Percentiles rank a stretch among this genome's conserved stretches.
Evolutionary conservation across 2,888 invertebrate genomes (phyloP).

Genomic region (Meghimatium bilineatum): DNA sequence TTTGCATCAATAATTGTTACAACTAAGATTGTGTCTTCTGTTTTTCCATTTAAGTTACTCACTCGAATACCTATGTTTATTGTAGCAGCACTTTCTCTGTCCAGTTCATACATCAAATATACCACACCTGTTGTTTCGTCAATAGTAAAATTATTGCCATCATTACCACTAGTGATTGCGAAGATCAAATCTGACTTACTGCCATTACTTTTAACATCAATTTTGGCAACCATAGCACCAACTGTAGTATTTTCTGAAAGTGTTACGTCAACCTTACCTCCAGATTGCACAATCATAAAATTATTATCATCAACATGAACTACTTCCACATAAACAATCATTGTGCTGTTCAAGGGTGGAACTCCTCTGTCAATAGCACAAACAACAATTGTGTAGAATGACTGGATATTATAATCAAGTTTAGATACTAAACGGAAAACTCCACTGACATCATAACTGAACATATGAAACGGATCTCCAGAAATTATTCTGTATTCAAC

Average conservation of each 20-base stretch:
- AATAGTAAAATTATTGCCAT: conserved; percentile 51
- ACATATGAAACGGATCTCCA: conserved; percentile 56
- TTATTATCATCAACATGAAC: not conserved
- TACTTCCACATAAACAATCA: conserved; percentile 26
- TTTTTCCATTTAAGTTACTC: conserved; percentile 12
- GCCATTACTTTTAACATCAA: conserved; percentile 55
- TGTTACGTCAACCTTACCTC: conserved; percentile 28
- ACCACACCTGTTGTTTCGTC: conserved; percentile 52
- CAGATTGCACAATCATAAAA: not conserved
- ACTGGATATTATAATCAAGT: conserved; percentile 31
- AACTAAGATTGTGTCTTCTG: conserved; percentile 51
- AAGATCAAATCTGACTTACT: conserved; percentile 54
- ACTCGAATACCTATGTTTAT: conserved; percentile 21
- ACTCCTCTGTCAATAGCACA: conserved; percentile 52
- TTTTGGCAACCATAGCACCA: conserved; percentile 46
- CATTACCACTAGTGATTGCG: conserved; percentile 52
- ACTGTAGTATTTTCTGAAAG: conserved; percentile 54
- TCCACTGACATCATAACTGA: conserved; percentile 41
- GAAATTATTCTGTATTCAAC: conserved; percentile 59
- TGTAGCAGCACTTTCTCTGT: conserved; percentile 48
- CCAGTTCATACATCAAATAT: conserved; percentile 48
- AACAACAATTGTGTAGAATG: conserved; percentile 28
- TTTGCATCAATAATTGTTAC: conserved; percentile 57
- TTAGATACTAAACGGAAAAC: not conserved
- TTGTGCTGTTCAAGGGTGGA: conserved; percentile 17